Conservation (phyloP, 2,888 invertebrate species). For the Phengaris alcon region DNA sequence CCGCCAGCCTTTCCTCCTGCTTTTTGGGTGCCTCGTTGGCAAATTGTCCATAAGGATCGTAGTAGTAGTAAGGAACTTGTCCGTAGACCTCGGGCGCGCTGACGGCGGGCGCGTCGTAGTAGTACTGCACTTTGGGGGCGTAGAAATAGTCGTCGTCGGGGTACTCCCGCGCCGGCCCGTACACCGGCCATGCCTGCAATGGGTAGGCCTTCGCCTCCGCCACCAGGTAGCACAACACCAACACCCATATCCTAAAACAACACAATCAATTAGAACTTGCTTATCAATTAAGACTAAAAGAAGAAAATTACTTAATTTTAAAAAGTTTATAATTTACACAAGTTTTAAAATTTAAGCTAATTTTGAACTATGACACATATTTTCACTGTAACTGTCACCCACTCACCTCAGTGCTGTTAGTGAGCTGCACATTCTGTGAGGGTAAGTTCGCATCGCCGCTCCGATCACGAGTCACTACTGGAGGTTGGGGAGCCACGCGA, state of each 20-base stretch:
- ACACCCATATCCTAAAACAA: slow-evolving; percentile 62
- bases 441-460: slow-evolving; percentile 51
- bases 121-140: slow-evolving; percentile 73
- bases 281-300: neutral
- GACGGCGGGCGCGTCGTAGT: slow-evolving; percentile 61
- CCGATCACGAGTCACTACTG: slow-evolving; percentile 57
- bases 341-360: neutral
- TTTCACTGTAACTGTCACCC: slow-evolving; percentile 26
- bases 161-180: slow-evolving; percentile 74
- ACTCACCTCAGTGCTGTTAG: slow-evolving; percentile 63
- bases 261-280: slow-evolving; percentile 29
- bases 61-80: slow-evolving; percentile 69
- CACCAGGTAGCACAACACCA: slow-evolving; percentile 73
- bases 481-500: slow-evolving; percentile 57
- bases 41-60: slow-evolving; percentile 73
- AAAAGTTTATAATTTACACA: neutral
- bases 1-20: slow-evolving; percentile 81
- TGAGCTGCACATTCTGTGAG: slow-evolving; percentile 63
- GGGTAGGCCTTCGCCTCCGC: slow-evolving; percentile 67
- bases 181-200: slow-evolving; percentile 68
- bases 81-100: slow-evolving; percentile 63
- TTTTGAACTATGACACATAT: slow-evolving; percentile 10
- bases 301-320: neutral
- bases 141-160: slow-evolving; percentile 79
- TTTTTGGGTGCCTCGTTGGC: slow-evolving; percentile 80